Percentiles rank a stretch among this genome's conserved stretches.
Conservation (phyloP, 2,888 invertebrate species). For the Mamestra brassicae region DNA sequence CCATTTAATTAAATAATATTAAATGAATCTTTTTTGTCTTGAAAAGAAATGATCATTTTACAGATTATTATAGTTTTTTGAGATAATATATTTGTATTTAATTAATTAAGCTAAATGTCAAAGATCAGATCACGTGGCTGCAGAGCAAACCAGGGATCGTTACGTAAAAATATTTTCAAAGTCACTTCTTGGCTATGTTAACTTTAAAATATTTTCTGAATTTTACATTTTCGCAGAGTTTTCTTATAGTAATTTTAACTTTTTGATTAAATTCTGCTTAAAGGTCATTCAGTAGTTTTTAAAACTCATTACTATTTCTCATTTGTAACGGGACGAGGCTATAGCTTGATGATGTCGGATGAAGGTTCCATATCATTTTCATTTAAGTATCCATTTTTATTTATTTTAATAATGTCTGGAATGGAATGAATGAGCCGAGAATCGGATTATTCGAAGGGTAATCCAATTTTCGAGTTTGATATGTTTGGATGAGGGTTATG, state of each 20-base stretch:
- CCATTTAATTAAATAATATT: too few species aligned
- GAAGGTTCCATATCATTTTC: background rate
- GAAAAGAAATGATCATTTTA: too few species aligned
- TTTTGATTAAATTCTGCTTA: constrained; percentile 33
- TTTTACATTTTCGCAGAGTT: background rate
- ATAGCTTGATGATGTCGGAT: background rate
- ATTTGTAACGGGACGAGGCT: background rate
- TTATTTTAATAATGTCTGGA: background rate
- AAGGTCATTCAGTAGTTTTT: constrained; percentile 8
- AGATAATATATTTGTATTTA: too few species aligned
- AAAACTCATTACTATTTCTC: constrained; percentile 5
- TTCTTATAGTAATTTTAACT: constrained; percentile 20
- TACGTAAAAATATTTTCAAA: constrained; percentile 10
- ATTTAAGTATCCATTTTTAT: background rate
- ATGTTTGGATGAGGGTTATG: background rate
- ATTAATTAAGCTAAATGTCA: background rate
- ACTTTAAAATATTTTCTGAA: constrained; percentile 2
- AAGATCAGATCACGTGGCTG: background rate
- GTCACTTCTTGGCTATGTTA: background rate
- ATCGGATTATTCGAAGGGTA: background rate
- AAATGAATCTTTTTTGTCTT: too few species aligned
- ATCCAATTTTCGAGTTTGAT: background rate
- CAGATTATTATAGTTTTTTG: too few species aligned
- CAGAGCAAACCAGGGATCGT: background rate
- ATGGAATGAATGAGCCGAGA: background rate